Evolutionary conservation across 2,113 vertebrate genomes (phyloP), one percentile per base, ranked within the genome.

Genomic region (Anhinga rufa): DNA sequence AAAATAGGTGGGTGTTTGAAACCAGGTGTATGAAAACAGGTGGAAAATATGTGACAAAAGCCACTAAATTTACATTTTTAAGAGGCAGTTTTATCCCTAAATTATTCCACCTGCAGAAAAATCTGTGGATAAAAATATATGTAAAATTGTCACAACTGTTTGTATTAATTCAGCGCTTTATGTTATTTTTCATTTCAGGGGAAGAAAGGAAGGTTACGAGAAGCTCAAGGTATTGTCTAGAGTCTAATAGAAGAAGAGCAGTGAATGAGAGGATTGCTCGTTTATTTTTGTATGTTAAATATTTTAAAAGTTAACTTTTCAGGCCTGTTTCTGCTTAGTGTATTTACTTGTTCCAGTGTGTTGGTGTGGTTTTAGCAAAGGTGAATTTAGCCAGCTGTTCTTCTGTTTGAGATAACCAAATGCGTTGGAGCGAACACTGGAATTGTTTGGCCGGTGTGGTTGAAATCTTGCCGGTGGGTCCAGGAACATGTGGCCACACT

Each of bases 141-240:
- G 14, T 62, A 26, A 40, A 91, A 28, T 49, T 91, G 74, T 61
- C 86, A 76, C 52, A 93, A 62, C 31, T 49, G 18, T 75, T 68
- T 31, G 38, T 71, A 31, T 90, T 95, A 81, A 96, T 87, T 32
- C 46, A 60, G 89, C 29, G 6, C 70, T 82, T 84, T 38, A 10
- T 94, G 86, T 76, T 85, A 44, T 66, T 89, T 93, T 89, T 85
- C 38, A 85, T 97, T 97, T 72, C 96, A 97, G 97, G 94, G 76
- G 75, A 51, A 96, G 88, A 91, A 87, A 82, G 87, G 42, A 70
- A 91, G 76, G 60, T 38, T 64, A 10, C 25, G 28, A 93, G 91
- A 89, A 90, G 90, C 66, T 48, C 36, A 31, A 91, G 74, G 54
- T 79, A 22, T 64, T 94, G 34, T 29, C 70, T 88, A 79, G 66